Evolutionary conservation across 2,797 vertebrate species (phyloP).

Genomic region (Novumbra hubbsi): DNA sequence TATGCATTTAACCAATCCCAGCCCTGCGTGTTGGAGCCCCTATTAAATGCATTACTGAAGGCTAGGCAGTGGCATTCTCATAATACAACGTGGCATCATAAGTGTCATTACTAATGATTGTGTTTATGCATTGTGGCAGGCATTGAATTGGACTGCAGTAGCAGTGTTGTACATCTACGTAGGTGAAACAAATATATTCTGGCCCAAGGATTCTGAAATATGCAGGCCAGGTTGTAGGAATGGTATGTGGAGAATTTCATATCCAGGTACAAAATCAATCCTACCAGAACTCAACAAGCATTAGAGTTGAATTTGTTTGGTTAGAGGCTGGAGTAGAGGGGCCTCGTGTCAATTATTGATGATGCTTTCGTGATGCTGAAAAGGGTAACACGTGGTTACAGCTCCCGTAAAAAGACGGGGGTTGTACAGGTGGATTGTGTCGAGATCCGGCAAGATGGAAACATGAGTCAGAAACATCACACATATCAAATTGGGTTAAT

Average conservation of each 20-base stretch:
- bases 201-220: too few relatives aligned
- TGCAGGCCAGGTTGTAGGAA: not conserved
- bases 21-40: not conserved
- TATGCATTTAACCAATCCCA: not conserved
- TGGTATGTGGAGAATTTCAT: not conserved
- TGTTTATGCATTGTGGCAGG: not conserved
- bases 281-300: constrained; percentile 18
- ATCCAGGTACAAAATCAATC: not conserved
- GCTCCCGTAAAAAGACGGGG: constrained; percentile 44
- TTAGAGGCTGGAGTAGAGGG: constrained; percentile 71
- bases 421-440: constrained; percentile 29
- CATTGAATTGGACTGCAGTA: not conserved
- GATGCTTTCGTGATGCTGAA: constrained; percentile 75
- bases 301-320: constrained; percentile 67
- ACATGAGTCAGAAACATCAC: not conserved
- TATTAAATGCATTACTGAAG: not conserved
- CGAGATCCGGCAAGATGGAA: not conserved
- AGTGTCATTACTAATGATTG: not conserved
- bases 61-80: not conserved
- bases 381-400: constrained; percentile 73
- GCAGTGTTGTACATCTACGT: not conserved
- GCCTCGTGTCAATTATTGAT: constrained; percentile 81
- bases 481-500: not conserved
- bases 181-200: too few relatives aligned
- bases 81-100: not conserved